phyloP scores from a whole-genome alignment of 1,140 invertebrate genomes.

The Lethocerus indicus region DNA sequence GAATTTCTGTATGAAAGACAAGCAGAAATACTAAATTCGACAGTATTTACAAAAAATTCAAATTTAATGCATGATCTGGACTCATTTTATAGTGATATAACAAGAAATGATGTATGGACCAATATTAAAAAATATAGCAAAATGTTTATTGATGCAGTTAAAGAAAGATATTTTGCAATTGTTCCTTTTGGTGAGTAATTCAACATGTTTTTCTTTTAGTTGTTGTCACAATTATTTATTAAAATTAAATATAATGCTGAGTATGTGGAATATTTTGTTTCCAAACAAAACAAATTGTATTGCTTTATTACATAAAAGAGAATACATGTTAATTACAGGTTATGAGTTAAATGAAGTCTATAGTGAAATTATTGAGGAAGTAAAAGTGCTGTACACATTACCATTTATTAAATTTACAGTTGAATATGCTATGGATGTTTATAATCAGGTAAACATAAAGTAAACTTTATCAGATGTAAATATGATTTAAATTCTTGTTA shows the following conservation, averaged over 20 bases:
- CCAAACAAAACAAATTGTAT: no score
- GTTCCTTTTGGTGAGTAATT: constrained; percentile 50
- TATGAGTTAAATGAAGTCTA: constrained; percentile 45
- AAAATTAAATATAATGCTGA: no score
- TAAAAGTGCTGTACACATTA: constrained; percentile 48
- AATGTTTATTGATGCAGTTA: constrained; percentile 45
- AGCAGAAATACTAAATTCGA: constrained; percentile 57
- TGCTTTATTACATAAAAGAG: background rate
- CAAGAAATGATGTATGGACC: constrained; percentile 46
- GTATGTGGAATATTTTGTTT: no score
- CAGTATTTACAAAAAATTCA: constrained; percentile 57
- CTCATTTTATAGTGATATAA: constrained; percentile 53
- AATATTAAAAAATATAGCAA: constrained; percentile 58
- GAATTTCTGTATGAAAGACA: constrained; percentile 64
- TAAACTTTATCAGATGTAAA: constrained; percentile 1
- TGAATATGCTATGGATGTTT: constrained; percentile 22
- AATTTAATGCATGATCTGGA: constrained; percentile 66
- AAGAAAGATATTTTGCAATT: constrained; percentile 51
- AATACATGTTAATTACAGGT: constrained; percentile 13
- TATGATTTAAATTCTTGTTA: background rate
- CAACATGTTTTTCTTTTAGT: background rate
- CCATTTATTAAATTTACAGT: constrained; percentile 43
- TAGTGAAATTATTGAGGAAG: constrained; percentile 46
- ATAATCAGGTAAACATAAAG: constrained; percentile 17
- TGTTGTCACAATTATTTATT: no score